A percentile compares a stretch with the other conserved stretches of the same genome.
These are phyloP conservation scores for Orgyia antiqua DNA, from an alignment of 2,888 invertebrate species.

Conservation along the genomic window DNA sequence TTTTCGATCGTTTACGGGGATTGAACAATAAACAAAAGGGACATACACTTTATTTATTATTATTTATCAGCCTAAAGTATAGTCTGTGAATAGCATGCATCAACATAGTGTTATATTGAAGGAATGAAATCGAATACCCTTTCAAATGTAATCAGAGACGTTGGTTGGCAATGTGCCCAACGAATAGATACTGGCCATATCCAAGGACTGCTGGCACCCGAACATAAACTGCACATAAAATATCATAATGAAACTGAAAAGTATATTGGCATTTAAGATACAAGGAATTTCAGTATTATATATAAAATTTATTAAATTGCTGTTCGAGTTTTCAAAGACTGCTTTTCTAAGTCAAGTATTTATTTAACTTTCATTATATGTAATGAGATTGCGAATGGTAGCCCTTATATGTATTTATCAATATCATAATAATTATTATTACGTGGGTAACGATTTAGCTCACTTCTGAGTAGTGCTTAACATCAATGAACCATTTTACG, in stretches of 20 bases:
- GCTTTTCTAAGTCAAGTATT: too few relatives aligned
- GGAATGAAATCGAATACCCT: conserved; percentile 31
- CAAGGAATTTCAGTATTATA: neutral
- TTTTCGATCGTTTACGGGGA: conserved; percentile 13
- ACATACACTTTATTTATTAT: conserved; percentile 4
- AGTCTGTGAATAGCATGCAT: conserved; percentile 13
- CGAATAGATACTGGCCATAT: conserved; percentile 17
- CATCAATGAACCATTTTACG: too few relatives aligned
- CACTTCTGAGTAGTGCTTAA: too few relatives aligned
- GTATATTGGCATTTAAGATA: neutral
- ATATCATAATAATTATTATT: too few relatives aligned
- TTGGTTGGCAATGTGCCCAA: conserved; percentile 32
- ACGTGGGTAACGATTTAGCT: too few relatives aligned
- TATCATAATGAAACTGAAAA: conserved; percentile 11
- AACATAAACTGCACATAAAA: conserved; percentile 13
- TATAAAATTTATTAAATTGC: conserved; percentile 5
- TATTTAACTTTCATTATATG: too few relatives aligned
- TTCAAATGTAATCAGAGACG: conserved; percentile 36
- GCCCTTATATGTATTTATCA: too few relatives aligned
- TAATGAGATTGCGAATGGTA: too few relatives aligned
- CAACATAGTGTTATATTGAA: conserved; percentile 23
- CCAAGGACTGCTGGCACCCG: conserved; percentile 28
- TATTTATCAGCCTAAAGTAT: conserved; percentile 6
- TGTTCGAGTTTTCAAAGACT: conserved; percentile 5
- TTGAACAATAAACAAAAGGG: conserved; percentile 11